Evolutionary conservation across 2,888 invertebrate species (phyloP).

Genomic region (Drosophila kambysellisi): DNA sequence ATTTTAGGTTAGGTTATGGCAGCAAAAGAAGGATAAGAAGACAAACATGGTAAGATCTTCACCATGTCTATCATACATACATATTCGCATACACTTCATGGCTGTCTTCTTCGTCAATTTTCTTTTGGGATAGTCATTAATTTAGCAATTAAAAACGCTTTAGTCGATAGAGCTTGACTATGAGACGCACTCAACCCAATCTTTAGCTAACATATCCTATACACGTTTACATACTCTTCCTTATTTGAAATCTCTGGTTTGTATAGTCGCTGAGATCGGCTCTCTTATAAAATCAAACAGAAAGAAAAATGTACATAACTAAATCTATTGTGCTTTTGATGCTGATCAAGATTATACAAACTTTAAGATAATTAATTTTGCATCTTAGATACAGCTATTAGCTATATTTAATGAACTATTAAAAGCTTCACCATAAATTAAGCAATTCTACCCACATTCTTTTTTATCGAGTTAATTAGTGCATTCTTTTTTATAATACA

Average conservation of each 20-base stretch:
- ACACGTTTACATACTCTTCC: not conserved
- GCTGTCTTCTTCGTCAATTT: not conserved
- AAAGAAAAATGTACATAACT: not conserved
- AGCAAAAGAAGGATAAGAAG: not conserved
- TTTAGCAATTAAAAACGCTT: not conserved
- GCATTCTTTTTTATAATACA: not conserved
- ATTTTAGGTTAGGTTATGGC: not conserved
- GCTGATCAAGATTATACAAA: not conserved
- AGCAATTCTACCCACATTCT: not conserved
- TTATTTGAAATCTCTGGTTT: not conserved
- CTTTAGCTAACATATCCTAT: not conserved
- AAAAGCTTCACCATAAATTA: not conserved
- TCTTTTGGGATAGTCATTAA: not conserved
- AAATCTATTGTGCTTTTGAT: not conserved
- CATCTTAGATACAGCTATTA: not conserved
- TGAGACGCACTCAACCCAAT: not conserved
- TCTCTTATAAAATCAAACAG: not conserved
- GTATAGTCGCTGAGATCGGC: not conserved
- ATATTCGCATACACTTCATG: not conserved
- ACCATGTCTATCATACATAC: not conserved
- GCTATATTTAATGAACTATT: not conserved
- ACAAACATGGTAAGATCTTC: not conserved
- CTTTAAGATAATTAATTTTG: not conserved
- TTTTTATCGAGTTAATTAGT: not conserved
- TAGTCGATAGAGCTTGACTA: not conserved